phyloP scores from a whole-genome alignment of 2,888 invertebrate genomes.

The Melitaea athalia region DNA sequence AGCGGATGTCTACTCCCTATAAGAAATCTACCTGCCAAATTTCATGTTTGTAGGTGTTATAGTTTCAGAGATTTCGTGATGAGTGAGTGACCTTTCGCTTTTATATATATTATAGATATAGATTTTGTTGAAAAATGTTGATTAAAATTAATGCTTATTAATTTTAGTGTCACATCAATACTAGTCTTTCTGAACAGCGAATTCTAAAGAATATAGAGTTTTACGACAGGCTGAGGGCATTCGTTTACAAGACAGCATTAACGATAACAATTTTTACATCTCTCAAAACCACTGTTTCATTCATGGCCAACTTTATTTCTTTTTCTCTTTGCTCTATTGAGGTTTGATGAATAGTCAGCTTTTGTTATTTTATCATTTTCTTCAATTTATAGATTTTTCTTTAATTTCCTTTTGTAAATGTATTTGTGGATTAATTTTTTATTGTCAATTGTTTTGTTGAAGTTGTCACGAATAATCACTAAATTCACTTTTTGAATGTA shows the following conservation, averaged over 20 bases:
- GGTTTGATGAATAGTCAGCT: slow-evolving; percentile 45
- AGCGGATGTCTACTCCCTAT: no score
- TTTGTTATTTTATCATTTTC: slow-evolving; percentile 42
- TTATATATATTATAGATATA: no score
- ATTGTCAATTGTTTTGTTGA: no score
- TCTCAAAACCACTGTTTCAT: slow-evolving; percentile 33
- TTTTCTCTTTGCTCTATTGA: slow-evolving; percentile 44
- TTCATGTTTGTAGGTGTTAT: no score
- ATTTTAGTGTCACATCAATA: slow-evolving; percentile 31
- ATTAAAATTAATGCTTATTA: no score
- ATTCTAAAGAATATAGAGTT: slow-evolving; percentile 53
- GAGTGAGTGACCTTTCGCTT: no score
- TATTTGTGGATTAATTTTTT: not conserved
- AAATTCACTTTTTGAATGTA: no score
- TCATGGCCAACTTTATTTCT: slow-evolving; percentile 39
- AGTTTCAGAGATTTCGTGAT: no score
- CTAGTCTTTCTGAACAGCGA: slow-evolving; percentile 41
- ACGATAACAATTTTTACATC: slow-evolving; percentile 58
- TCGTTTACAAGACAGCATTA: slow-evolving; percentile 56
- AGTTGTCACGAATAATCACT: no score
- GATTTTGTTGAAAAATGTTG: no score
- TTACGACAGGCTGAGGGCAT: slow-evolving; percentile 50
- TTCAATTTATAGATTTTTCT: slow-evolving; percentile 12
- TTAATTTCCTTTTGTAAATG: not conserved
- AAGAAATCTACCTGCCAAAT: no score